Percentiles rank a stretch among this genome's conserved stretches.
Conservation (phyloP, 2,888 invertebrate genomes). For the Carpatolechia fugitivella region DNA sequence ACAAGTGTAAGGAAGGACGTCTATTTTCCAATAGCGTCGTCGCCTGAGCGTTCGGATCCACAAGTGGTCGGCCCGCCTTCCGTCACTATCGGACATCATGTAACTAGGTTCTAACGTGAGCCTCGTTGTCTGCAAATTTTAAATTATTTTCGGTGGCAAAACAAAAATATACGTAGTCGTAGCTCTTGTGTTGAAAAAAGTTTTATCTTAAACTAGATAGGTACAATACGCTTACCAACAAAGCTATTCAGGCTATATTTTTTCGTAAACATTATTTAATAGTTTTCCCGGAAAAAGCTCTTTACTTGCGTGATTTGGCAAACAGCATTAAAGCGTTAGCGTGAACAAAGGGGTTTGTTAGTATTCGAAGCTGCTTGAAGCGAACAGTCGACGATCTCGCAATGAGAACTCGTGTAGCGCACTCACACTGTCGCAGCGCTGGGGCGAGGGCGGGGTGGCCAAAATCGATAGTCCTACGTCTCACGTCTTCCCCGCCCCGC, state of each 20-base stretch:
- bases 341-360: conserved; percentile 63
- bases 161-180: no score
- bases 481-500: conserved; percentile 57
- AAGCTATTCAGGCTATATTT: no score
- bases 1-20: conserved; percentile 33
- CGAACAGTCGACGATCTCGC: conserved; percentile 52
- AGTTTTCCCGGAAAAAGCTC: no score
- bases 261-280: no score
- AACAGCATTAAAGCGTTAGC: conserved; percentile 35
- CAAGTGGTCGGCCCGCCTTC: conserved; percentile 72
- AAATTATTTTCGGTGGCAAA: background rate
- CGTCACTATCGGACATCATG: conserved; percentile 37
- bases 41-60: conserved; percentile 54
- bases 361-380: conserved; percentile 52
- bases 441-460: conserved; percentile 72
- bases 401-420: conserved; percentile 59
- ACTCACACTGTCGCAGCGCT: conserved; percentile 73
- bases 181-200: no score
- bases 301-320: conserved; percentile 38
- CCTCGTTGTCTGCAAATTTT: conserved; percentile 20
- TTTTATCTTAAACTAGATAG: no score
- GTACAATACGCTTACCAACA: background rate
- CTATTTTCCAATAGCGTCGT: conserved; percentile 52
- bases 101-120: conserved; percentile 20
- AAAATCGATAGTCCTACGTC: conserved; percentile 77